Percentiles rank a stretch among this genome's conserved stretches.
phyloP scores from a whole-genome alignment of 1,140 invertebrate genomes.

The Pinna nobilis region DNA sequence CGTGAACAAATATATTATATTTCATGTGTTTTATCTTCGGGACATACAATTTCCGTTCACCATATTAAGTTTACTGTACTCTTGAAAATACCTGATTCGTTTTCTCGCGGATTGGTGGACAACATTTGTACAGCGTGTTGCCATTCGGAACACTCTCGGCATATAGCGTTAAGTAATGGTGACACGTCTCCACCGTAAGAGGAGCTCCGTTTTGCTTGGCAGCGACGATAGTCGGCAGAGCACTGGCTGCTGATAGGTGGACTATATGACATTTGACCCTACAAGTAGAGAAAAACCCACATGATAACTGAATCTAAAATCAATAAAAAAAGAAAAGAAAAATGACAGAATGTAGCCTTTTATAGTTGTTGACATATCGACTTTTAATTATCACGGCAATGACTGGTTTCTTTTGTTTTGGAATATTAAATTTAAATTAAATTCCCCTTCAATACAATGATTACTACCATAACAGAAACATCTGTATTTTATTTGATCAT shows the following conservation, averaged over 20 bases:
- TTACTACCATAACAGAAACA: no score
- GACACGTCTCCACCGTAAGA: conserved; percentile 83
- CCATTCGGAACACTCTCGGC: conserved; percentile 80
- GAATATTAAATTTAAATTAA: no score
- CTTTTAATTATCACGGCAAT: no score
- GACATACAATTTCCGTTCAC: no score
- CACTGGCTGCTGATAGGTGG: conserved; percentile 81
- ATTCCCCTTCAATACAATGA: no score
- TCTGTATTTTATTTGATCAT: no score
- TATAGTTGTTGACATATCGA: background rate
- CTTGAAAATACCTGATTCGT: conserved; percentile 78
- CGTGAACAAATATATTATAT: no score
- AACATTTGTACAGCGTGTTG: conserved; percentile 83
- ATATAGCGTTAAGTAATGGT: conserved; percentile 82
- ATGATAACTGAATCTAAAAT: background rate
- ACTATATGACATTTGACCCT: conserved; percentile 83
- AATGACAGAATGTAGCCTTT: background rate
- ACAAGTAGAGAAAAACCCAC: conserved; percentile 4
- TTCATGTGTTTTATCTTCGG: no score
- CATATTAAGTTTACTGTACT: no score
- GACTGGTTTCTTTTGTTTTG: no score
- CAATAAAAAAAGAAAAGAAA: background rate
- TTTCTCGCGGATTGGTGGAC: conserved; percentile 81
- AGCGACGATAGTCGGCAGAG: conserved; percentile 75
- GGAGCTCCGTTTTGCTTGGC: conserved; percentile 74